These are phyloP conservation scores for Linhomoeus sp. DNA, from an alignment of 2,888 invertebrate genomes.

Conservation along the genomic window DNA sequence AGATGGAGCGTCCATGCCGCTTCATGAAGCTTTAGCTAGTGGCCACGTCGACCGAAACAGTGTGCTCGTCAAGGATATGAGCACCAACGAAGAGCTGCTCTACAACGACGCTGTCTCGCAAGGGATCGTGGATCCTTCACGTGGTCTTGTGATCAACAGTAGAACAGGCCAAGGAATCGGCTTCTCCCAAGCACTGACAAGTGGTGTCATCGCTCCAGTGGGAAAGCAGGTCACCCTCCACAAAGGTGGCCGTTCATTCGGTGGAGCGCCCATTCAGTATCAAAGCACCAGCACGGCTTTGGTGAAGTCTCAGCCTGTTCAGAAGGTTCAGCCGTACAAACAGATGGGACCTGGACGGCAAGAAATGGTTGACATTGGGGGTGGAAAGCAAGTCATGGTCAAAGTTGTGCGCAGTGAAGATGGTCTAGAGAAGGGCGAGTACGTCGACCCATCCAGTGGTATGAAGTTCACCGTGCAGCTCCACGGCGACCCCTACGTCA, in stretches of 20 bases:
- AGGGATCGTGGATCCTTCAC: slow-evolving; percentile 15
- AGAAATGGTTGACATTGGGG: slow-evolving; percentile 24
- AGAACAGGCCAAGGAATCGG: slow-evolving; percentile 22
- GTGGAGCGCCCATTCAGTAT: no score
- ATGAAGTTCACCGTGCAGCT: slow-evolving; percentile 28
- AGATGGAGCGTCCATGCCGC: slow-evolving; percentile 49
- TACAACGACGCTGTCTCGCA: slow-evolving; percentile 22
- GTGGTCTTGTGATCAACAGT: slow-evolving; percentile 29
- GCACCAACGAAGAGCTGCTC: slow-evolving; percentile 15
- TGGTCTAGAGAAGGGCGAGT: slow-evolving; percentile 26
- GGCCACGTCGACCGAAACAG: slow-evolving; percentile 51
- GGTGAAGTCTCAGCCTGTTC: background rate
- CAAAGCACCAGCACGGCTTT: background rate
- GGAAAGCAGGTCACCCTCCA: no score
- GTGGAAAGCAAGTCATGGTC: slow-evolving; percentile 25
- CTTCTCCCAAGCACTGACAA: slow-evolving; percentile 14
- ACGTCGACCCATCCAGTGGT: slow-evolving; percentile 23
- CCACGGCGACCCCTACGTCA: slow-evolving; percentile 25
- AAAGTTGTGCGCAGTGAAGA: slow-evolving; percentile 21
- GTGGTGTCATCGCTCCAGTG: slow-evolving; percentile 9
- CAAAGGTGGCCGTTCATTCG: no score
- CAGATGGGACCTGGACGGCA: slow-evolving; percentile 11
- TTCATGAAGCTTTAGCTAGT: slow-evolving; percentile 58
- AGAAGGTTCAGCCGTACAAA: background rate
- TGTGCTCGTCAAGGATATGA: slow-evolving; percentile 13